A percentile compares a stretch with the other conserved stretches of the same genome.
These are phyloP conservation scores for Anolis apletophallus DNA, from an alignment of 2,797 vertebrate species.

Conservation along the genomic window DNA sequence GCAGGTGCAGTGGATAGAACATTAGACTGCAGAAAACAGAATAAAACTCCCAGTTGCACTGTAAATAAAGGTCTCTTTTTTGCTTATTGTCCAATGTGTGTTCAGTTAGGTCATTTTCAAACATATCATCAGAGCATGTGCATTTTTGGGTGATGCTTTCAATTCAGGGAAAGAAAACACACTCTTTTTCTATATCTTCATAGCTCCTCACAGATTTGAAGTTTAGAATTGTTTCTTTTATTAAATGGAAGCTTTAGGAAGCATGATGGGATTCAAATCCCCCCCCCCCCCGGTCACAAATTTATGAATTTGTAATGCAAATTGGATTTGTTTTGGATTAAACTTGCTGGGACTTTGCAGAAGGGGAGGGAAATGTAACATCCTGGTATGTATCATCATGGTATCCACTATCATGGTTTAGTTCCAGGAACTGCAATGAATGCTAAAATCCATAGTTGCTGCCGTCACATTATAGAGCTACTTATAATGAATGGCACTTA, in stretches of 20 bases:
- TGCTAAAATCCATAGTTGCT: too few species aligned
- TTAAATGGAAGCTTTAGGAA: neutral
- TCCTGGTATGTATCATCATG: too few species aligned
- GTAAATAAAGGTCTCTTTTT: neutral
- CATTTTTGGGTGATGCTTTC: neutral
- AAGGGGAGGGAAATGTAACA: neutral
- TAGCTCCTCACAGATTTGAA: neutral
- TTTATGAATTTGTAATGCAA: neutral
- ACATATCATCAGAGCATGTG: neutral
- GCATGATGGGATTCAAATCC: neutral
- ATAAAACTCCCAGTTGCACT: neutral
- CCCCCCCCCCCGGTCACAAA: neutral
- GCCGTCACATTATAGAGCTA: too few species aligned
- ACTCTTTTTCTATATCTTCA: neutral
- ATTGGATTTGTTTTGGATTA: neutral
- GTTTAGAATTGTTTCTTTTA: neutral
- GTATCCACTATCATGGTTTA: too few species aligned
- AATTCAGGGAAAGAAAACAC: too few species aligned
- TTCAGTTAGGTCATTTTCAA: neutral
- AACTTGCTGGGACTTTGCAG: neutral
- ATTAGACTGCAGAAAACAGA: neutral
- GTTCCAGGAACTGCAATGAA: too few species aligned
- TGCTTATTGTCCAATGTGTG: too few species aligned
- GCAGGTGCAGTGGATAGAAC: neutral
- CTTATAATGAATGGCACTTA: too few species aligned